A percentile compares a stretch with the other conserved stretches of the same genome.
These are phyloP conservation scores for Ectobius pallidus DNA, from an alignment of 2,888 invertebrate genomes.

Conservation along the genomic window DNA sequence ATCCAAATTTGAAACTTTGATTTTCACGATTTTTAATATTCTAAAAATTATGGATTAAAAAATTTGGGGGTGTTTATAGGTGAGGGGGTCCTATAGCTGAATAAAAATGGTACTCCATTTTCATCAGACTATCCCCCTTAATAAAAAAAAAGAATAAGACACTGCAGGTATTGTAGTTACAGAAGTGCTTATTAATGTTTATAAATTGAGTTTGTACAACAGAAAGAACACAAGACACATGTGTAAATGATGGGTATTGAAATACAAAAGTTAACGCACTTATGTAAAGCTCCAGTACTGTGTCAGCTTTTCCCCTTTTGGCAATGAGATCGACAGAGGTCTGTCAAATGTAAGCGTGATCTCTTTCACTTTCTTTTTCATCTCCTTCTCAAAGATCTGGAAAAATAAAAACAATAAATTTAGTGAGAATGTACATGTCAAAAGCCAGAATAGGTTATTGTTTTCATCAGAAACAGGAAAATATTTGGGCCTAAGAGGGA, in stretches of 20 bases:
- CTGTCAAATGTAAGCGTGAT: slow-evolving; percentile 78
- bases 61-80: too few relatives aligned
- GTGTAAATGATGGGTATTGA: background rate
- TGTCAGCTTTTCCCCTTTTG: slow-evolving; percentile 67
- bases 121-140: too few relatives aligned
- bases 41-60: too few relatives aligned
- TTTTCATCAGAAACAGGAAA: background rate
- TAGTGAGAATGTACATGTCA: slow-evolving; percentile 36
- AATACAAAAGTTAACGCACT: slow-evolving; percentile 18
- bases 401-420: slow-evolving; percentile 43
- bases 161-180: slow-evolving; percentile 24
- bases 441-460: background rate
- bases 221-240: background rate
- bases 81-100: too few relatives aligned
- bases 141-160: too few relatives aligned
- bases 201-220: background rate
- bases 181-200: background rate
- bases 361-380: slow-evolving; percentile 74
- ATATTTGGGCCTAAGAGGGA: too few relatives aligned
- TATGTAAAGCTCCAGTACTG: slow-evolving; percentile 65
- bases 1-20: too few relatives aligned
- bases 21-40: too few relatives aligned
- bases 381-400: slow-evolving; percentile 78
- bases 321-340: slow-evolving; percentile 66
- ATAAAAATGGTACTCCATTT: too few relatives aligned